Evolutionary conservation across 2,888 invertebrate species (phyloP).

Genomic region (Beris chalybata): DNA sequence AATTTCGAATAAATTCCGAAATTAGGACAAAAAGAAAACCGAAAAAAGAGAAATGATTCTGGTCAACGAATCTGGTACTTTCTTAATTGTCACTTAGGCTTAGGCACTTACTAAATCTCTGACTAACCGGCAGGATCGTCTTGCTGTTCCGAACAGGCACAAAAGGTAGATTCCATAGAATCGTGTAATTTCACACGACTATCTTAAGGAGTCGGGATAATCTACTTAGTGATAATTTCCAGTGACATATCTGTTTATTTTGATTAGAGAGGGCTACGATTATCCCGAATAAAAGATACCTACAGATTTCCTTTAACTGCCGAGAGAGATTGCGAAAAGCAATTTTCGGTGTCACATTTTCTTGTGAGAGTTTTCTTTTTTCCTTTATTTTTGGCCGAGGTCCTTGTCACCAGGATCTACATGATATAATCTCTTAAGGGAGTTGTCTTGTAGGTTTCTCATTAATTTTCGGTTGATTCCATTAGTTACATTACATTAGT

Average conservation of each 20-base stretch:
- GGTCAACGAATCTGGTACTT: no score
- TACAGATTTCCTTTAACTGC: neutral
- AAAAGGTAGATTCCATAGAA: no score
- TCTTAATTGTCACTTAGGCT: no score
- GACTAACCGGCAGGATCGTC: no score
- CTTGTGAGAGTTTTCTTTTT: neutral
- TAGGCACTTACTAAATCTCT: no score
- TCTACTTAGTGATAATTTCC: constrained; percentile 25
- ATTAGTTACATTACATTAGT: constrained; percentile 31
- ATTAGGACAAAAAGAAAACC: no score
- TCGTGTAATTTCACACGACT: no score
- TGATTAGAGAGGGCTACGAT: constrained; percentile 27
- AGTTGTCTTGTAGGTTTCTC: constrained; percentile 14
- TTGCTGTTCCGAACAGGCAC: no score
- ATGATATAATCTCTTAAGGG: constrained; percentile 17
- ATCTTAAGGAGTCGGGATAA: constrained; percentile 11
- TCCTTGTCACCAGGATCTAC: constrained; percentile 16
- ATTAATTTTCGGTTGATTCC: constrained; percentile 30
- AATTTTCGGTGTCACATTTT: constrained; percentile 7
- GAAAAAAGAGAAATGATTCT: no score
- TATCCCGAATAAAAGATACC: constrained; percentile 6
- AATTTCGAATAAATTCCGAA: no score
- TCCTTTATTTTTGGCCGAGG: no score
- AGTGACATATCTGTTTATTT: constrained; percentile 21
- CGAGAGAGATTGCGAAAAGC: neutral